Evolutionary conservation across 2,888 invertebrate genomes (phyloP), one percentile per base, ranked within the genome.

Genomic region (Acanthosepion lycidas): DNA sequence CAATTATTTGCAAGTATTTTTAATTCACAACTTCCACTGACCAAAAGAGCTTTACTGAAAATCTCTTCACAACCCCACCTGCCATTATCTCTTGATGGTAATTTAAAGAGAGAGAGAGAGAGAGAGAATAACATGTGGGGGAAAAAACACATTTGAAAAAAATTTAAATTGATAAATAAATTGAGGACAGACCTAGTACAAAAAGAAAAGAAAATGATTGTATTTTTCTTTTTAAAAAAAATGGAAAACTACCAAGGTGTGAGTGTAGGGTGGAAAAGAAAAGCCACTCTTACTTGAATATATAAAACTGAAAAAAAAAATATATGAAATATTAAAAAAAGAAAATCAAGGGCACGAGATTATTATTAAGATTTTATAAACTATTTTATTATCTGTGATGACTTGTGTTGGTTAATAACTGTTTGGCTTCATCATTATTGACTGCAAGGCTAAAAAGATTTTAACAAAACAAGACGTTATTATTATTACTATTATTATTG

Each of bases 361-460:
- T 78, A 78, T n/a, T n/a, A 78, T 78, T n/a, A 78, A 33, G 33
- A 78, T 93, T 93, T 93, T 93, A 93, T 93, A 93, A 93, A 93
- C 93, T 93, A 93, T 93, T 93, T 93, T 93, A 28, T 51, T 93
- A 93, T 93, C 93, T 93, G 93, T 93, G 93, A 93, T 93, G 93
- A 28, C 93, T n/a, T 51, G 92, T 92, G 92, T 92, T 51, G 51
- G 51, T 26, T 53, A 93, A n/a, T 53, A 53, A n/a, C 18, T 92
- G 92, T 93, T 93, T 53, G 93, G 93, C 51, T 93, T 93, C 28
- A 92, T 78, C 78, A 78, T 78, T 78, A 93, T 93, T 93, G 51
- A 93, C 93, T 53, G 93, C 51, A 93, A 93, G 51, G 93, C 93
- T n/a, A 51, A 93, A 92, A 48, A 51, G 12, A 49, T 51, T 51